Percentiles rank a stretch among this genome's conserved stretches.
Conservation (phyloP, 1,140 invertebrate species). For the Drosophila parvula region DNA sequence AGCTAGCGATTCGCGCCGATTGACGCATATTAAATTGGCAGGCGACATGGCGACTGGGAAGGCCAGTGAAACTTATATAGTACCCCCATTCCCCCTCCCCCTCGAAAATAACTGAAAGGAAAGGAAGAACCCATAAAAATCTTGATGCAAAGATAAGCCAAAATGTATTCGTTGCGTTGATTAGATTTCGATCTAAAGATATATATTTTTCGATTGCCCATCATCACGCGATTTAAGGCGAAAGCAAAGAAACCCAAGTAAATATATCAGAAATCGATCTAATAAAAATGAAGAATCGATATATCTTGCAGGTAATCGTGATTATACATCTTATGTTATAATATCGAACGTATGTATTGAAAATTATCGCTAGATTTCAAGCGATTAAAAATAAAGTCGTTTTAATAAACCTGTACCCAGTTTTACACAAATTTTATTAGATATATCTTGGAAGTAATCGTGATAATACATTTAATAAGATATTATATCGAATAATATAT, state of each 20-base stretch:
- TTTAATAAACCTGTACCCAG: too few species aligned
- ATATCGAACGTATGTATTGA: too few species aligned
- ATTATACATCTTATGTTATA: too few species aligned
- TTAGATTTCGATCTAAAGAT: conserved; percentile 19
- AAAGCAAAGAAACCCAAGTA: neutral
- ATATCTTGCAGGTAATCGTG: neutral
- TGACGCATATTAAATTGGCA: conserved; percentile 41
- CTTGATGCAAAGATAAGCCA: conserved; percentile 10
- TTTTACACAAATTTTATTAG: too few species aligned
- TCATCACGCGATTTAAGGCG: conserved; percentile 9
- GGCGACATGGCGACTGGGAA: conserved; percentile 63
- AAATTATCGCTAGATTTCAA: too few species aligned
- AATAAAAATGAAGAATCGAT: neutral
- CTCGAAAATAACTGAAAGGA: neutral
- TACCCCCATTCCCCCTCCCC: too few species aligned
- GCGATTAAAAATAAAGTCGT: too few species aligned
- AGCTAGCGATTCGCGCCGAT: conserved; percentile 8
- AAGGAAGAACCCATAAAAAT: conserved; percentile 11
- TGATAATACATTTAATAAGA: too few species aligned
- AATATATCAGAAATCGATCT: neutral
- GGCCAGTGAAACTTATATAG: neutral
- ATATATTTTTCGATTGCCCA: conserved; percentile 1
- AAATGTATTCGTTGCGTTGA: neutral
- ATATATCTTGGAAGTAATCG: too few species aligned
- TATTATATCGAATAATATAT: too few species aligned